Conservation (phyloP, 1,140 invertebrate genomes). For the Gryllus bimaculatus region DNA sequence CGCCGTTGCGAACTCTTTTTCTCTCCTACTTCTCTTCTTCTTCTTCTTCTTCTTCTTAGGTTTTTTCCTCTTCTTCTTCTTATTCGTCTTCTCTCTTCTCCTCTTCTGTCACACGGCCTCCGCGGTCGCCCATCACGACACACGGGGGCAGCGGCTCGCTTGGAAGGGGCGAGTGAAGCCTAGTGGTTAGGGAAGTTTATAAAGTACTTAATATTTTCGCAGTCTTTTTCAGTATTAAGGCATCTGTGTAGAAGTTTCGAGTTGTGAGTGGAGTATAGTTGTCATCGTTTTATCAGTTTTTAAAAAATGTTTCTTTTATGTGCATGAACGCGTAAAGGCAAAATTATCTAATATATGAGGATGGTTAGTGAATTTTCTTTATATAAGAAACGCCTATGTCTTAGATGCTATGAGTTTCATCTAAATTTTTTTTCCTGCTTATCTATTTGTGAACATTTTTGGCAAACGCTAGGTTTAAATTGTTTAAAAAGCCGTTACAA, state of each 20-base stretch:
- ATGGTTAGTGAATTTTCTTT: not conserved
- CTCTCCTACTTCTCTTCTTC: too few relatives aligned
- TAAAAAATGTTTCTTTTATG: not conserved
- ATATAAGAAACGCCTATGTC: not conserved
- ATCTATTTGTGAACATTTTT: not conserved
- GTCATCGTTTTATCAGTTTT: not conserved
- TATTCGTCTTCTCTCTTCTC: too few relatives aligned
- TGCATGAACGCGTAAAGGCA: conserved; percentile 3
- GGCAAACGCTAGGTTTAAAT: not conserved
- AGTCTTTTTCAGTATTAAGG: conserved; percentile 1
- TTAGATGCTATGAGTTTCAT: not conserved
- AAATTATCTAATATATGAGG: conserved; percentile 6
- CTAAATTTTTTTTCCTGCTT: not conserved
- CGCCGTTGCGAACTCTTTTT: too few relatives aligned
- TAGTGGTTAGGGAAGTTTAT: not conserved
- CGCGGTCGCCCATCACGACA: too few relatives aligned
- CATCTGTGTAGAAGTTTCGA: not conserved
- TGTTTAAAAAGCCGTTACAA: not conserved
- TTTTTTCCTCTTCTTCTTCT: too few relatives aligned
- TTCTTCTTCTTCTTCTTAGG: too few relatives aligned
- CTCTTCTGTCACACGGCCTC: too few relatives aligned
- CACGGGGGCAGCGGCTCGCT: too few relatives aligned
- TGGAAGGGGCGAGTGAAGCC: too few relatives aligned
- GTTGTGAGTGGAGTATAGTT: not conserved
- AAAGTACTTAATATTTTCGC: not conserved